These are phyloP conservation scores for Isichthys henryi DNA, from an alignment of 2,113 vertebrate species.

Conservation along the genomic window DNA sequence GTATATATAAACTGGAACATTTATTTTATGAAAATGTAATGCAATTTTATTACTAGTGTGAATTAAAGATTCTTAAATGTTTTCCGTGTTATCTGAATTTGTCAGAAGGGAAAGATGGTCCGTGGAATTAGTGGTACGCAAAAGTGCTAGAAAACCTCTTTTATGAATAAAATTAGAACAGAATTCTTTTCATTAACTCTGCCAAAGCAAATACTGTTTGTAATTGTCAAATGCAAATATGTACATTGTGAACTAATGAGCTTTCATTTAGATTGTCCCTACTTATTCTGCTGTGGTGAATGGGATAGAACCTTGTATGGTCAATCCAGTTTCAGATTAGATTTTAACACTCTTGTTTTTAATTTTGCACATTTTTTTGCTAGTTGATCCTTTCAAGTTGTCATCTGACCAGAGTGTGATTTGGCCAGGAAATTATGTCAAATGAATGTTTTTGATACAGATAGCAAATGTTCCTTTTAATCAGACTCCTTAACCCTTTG, in stretches of 20 bases:
- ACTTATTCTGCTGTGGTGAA: background rate
- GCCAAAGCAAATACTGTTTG: background rate
- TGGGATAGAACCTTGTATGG: background rate
- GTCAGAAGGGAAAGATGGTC: background rate
- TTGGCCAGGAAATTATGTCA: background rate
- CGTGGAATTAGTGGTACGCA: background rate
- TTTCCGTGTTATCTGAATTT: constrained; percentile 52
- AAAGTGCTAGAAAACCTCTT: background rate
- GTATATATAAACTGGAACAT: constrained; percentile 99
- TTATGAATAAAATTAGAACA: background rate
- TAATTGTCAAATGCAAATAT: constrained; percentile 1
- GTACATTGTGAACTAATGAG: background rate
- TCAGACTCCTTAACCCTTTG: background rate
- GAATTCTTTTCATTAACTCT: background rate
- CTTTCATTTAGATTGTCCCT: constrained; percentile 7
- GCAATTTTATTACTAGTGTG: constrained; percentile 99
- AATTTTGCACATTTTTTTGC: background rate
- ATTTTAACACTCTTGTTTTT: background rate
- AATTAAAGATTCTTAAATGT: constrained; percentile 94
- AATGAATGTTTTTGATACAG: background rate
- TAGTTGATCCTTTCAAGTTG: background rate
- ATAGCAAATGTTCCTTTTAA: background rate
- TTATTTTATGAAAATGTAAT: constrained; percentile 99
- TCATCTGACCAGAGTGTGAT: background rate
- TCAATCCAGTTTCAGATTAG: background rate